These are phyloP conservation scores for Hypolimnas misippus DNA, from an alignment of 2,888 invertebrate genomes.

Conservation along the genomic window DNA sequence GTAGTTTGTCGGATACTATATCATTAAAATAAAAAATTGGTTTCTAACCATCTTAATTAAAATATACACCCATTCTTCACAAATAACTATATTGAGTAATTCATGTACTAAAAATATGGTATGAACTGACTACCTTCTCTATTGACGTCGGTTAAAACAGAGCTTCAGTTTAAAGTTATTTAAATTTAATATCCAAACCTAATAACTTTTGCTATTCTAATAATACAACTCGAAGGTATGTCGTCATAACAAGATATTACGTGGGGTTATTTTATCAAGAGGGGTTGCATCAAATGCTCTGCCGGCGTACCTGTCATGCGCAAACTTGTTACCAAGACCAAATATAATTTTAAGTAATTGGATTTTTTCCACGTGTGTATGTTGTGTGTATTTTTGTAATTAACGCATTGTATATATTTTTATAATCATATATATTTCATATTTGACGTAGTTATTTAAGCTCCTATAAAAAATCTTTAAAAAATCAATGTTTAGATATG, in stretches of 20 bases:
- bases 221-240: slow-evolving; percentile 27
- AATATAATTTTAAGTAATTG: slow-evolving; percentile 5
- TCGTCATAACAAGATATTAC: slow-evolving; percentile 33
- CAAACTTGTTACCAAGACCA: slow-evolving; percentile 18
- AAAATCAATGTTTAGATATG: no score
- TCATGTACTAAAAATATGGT: no score
- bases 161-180: background rate
- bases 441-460: no score
- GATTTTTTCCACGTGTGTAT: background rate
- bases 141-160: background rate
- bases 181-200: background rate
- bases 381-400: background rate
- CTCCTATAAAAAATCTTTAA: no score
- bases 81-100: no score
- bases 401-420: background rate
- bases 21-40: no score
- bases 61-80: no score
- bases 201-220: slow-evolving; percentile 15
- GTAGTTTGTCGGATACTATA: no score
- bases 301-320: slow-evolving; percentile 22
- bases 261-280: slow-evolving; percentile 32
- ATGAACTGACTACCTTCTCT: no score
- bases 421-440: no score
- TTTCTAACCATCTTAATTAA: no score
- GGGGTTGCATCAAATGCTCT: slow-evolving; percentile 23